Base-by-base conservation (phyloP, 2,113 vertebrate genomes). In the Zootoca vivipara region DNA sequence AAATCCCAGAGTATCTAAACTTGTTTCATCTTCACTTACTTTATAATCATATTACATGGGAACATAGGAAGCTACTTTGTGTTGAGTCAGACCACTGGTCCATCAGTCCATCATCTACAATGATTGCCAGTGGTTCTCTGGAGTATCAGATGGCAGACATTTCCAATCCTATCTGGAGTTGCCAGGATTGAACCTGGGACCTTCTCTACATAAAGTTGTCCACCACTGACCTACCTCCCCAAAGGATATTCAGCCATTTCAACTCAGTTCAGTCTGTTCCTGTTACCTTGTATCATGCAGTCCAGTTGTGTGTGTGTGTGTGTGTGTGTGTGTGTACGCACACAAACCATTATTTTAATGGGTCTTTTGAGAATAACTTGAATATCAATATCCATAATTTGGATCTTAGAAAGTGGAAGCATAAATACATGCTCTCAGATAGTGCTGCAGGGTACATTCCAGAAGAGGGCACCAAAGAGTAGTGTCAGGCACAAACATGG, bases 391-490 rank as follows among this genome's bases (percentile, higher is more conserved):
- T 1, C 24, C 26, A 20, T 30, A 24, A 10, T 73, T 64, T 26
- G 16, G 56, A 15, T 22, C 15, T 56, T 2, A 22, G 56, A 3
- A 3, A 42, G 52, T 3, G 12, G 24, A 65, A 67, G 69, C 38
- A 28, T 30, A 13, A 26, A 0, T 0, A 3, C 3, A 2, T 62
- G 40, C n/a, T 40, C 12, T 78, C 4, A 16, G 40, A 70, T 42
- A 4, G 28, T 67, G 38, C 35, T 78, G 73, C 72, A 40, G 10
- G 16, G 40, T 22, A 38, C 3, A 16, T 46, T 77, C 94, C 94
- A 84, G 93, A 88, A 94, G 95, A 93, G 89, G 95, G 94, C 94
- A 91, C 75, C 92, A 94, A 83, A 85, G n/a, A 72, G 85, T 90
- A 86, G 75, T 0, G 85, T 24, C 90, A 91, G 2, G 2, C 18